phyloP scores from a whole-genome alignment of 1,140 invertebrate genomes.

The Eueides isabella region DNA sequence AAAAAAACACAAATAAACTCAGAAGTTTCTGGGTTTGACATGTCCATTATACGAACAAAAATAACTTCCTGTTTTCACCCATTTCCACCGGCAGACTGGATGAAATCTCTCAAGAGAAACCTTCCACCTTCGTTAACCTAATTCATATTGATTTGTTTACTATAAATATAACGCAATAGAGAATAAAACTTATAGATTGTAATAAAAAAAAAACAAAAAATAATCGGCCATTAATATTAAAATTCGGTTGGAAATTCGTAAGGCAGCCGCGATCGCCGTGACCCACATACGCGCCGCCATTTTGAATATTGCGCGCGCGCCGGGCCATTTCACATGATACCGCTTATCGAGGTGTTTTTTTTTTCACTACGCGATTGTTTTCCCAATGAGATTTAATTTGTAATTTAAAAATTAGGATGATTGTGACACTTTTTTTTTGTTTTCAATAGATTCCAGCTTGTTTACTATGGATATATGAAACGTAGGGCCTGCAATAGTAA shows the following conservation, averaged over 20 bases:
- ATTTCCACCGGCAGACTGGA: too few species aligned
- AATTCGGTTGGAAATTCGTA: slow-evolving; percentile 45
- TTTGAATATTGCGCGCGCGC: slow-evolving; percentile 59
- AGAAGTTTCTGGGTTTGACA: too few species aligned
- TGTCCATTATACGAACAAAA: too few species aligned
- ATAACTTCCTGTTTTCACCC: too few species aligned
- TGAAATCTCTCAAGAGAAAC: too few species aligned
- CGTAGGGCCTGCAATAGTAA: too few species aligned
- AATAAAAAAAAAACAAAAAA: neutral
- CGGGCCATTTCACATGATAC: slow-evolving; percentile 58
- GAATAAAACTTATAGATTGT: neutral
- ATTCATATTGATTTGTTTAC: too few species aligned
- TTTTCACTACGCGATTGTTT: slow-evolving; percentile 17
- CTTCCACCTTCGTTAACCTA: too few species aligned
- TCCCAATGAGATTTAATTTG: slow-evolving; percentile 25
- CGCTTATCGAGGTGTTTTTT: slow-evolving; percentile 25
- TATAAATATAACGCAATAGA: neutral
- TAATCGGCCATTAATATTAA: slow-evolving; percentile 24
- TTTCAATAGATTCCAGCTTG: too few species aligned
- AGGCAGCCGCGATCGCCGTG: slow-evolving; percentile 47
- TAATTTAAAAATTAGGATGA: neutral
- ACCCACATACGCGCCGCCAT: slow-evolving; percentile 58
- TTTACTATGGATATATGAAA: too few species aligned
- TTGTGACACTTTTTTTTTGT: neutral
- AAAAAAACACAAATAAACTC: too few species aligned